Conservation (phyloP, 2,797 vertebrate genomes). For the Peromyscus aztecus region DNA sequence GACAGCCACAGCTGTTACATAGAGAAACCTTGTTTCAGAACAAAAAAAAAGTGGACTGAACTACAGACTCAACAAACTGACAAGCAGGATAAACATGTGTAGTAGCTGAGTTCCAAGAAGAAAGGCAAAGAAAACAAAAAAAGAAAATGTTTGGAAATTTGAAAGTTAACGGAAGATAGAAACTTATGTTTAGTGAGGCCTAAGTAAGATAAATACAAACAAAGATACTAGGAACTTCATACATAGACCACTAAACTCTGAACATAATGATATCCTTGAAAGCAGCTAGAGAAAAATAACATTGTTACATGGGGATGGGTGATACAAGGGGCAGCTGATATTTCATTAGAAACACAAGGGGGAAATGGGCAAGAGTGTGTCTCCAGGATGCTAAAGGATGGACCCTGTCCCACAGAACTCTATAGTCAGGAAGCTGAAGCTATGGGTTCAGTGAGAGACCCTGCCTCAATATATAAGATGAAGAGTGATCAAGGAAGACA, state of each 20-base stretch:
- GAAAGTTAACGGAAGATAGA: neutral
- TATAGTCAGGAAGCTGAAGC: neutral
- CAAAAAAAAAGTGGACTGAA: neutral
- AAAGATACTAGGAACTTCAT: neutral
- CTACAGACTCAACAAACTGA: no score
- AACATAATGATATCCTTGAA: neutral
- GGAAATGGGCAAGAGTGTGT: neutral
- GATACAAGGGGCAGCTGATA: no score
- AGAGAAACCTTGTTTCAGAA: no score
- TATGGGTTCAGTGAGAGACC: neutral
- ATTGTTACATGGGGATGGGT: neutral
- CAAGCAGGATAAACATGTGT: neutral
- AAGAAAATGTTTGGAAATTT: neutral
- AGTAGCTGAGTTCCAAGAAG: neutral
- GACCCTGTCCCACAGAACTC: neutral
- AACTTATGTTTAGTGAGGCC: neutral
- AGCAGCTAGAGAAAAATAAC: neutral
- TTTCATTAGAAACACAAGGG: neutral
- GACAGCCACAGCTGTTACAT: no score
- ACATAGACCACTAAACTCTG: neutral
- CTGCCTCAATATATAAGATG: neutral
- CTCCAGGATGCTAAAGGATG: neutral
- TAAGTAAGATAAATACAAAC: neutral
- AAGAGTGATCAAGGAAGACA: no score
- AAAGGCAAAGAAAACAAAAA: neutral